Evolutionary conservation across 2,888 invertebrate genomes (phyloP), one percentile per base, ranked within the genome.

Genomic region (Abrostola triplasia): DNA sequence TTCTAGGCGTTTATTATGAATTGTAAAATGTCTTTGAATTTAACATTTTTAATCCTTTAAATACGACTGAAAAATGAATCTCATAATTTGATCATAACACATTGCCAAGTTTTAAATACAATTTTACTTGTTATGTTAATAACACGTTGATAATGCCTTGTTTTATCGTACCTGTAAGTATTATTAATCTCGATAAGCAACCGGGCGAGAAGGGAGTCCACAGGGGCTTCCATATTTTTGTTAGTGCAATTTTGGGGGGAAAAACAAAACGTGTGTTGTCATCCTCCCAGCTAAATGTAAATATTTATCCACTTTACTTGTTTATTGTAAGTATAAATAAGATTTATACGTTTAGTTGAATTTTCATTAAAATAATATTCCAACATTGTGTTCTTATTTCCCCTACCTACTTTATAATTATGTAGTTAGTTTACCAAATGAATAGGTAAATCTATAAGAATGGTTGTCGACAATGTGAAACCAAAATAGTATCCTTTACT

Each of bases 321-420:
- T 93, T 93, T 89, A 92, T 88, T 91, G 89, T 93, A 93, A 93
- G 94, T 94, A 94, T 94, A 94, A 94, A 94, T 94, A 94, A 94
- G 93, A 93, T 94, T 94, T 94, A 94, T 94, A 94, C 94, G 90
- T 94, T 93, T 93, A 94, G 94, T 94, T 94, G 91, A 94, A 92
- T 94, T 94, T 93, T 92, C 90, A 94, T 92, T 94, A 94, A 94
- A 94, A 93, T 87, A 90, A 89, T 89, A 85, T 76, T 86, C 73
- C 68, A 71, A 84, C 55, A 54, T 38, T 50, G 59, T 56, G 12
- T 74, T 87, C 88, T 89, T 24, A 79, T 83, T 85, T 66, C 47
- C 7, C 51, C 5, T 37, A n/a, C 42, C 0, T 9, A 13, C 44
- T 13, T 12, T n/a, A 5, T 6, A 2, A 24, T 24, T 24, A 24